Percentiles rank a stretch among this genome's conserved stretches.
Evolutionary conservation across 2,888 invertebrate species (phyloP).

Genomic region (Apamea crenata): DNA sequence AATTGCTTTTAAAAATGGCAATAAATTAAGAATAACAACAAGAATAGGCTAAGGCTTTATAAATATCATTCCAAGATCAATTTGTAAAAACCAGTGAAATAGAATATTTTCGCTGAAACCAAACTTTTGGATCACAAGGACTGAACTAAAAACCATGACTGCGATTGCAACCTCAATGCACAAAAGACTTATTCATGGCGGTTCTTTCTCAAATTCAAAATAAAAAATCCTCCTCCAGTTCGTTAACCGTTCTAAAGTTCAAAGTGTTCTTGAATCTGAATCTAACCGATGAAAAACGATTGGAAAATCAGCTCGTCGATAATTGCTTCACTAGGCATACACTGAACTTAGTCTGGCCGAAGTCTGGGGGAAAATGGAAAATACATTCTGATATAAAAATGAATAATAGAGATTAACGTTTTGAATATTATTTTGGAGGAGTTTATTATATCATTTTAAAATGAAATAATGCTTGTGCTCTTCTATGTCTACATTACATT

Average conservation of each 20-base stretch:
- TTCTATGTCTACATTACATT: neutral
- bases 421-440: neutral
- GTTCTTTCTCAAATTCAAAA: neutral
- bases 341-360: conserved; percentile 33
- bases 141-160: neutral
- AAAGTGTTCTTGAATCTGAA: conserved; percentile 47
- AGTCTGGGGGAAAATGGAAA: conserved; percentile 25
- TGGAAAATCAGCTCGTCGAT: conserved; percentile 43
- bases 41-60: neutral
- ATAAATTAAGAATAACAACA: neutral
- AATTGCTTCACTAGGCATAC: conserved; percentile 51
- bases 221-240: conserved; percentile 13
- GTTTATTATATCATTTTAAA: neutral
- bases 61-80: neutral
- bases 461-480: neutral
- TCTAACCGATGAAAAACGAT: conserved; percentile 37
- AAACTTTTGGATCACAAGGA: neutral
- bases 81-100: neutral
- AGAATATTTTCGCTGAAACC: neutral
- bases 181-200: conserved; percentile 8
- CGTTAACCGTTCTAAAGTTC: conserved; percentile 39
- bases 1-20: conserved; percentile 20
- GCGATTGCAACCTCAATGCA: neutral
- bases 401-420: neutral
- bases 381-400: conserved; percentile 13